Percentiles rank a stretch among this genome's conserved stretches.
These are phyloP conservation scores for Pediacus dermestoides DNA, from an alignment of 2,888 invertebrate genomes.

Conservation along the genomic window DNA sequence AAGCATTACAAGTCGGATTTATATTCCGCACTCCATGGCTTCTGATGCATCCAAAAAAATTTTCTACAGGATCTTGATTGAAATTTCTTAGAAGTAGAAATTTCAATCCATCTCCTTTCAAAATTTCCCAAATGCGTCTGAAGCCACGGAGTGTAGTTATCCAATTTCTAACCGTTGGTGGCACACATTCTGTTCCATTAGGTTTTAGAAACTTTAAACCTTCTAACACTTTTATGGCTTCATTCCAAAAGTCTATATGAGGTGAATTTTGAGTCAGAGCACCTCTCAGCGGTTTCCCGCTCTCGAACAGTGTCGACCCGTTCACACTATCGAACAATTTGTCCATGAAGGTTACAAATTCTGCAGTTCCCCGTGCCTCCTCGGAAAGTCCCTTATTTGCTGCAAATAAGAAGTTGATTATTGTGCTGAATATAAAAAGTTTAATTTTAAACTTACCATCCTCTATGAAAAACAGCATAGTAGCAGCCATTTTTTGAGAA, in stretches of 20 bases:
- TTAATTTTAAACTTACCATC: too few species aligned
- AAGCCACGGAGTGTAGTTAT: not conserved
- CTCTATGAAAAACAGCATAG: too few species aligned
- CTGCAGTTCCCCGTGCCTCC: slow-evolving; percentile 5
- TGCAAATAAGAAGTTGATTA: too few species aligned
- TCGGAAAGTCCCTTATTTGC: too few species aligned
- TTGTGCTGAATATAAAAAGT: too few species aligned
- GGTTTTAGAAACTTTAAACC: slow-evolving; percentile 10
- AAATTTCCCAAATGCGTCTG: not conserved
- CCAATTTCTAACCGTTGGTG: not conserved
- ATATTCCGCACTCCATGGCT: not conserved
- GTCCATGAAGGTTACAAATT: not conserved
- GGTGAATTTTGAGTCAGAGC: slow-evolving; percentile 11
- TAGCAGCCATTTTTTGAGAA: not conserved
- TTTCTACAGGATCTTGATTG: not conserved
- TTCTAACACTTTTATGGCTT: slow-evolving; percentile 7
- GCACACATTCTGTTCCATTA: slow-evolving; percentile 10
- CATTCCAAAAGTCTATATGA: slow-evolving; percentile 16
- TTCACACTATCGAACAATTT: slow-evolving; percentile 1
- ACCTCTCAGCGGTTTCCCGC: slow-evolving; percentile 14
- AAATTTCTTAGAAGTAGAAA: not conserved
- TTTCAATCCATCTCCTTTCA: slow-evolving; percentile 2
- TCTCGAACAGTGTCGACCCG: slow-evolving; percentile 3
- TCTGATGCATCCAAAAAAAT: not conserved
- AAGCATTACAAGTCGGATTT: not conserved